A percentile compares a stretch with the other conserved stretches of the same genome.
Conservation (phyloP, 2,888 invertebrate genomes). For the Latrodectus elegans region DNA sequence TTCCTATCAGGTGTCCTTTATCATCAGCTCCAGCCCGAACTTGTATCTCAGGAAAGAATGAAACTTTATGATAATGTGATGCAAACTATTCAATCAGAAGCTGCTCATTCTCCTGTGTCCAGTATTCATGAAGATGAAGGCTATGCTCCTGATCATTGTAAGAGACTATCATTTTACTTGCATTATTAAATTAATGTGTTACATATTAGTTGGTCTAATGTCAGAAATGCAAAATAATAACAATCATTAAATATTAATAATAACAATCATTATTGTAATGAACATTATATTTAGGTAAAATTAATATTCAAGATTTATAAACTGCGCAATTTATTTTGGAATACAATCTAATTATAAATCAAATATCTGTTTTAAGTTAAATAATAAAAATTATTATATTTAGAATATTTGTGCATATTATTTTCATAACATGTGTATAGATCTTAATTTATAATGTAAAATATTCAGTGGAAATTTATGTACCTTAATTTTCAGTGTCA, state of each 20-base stretch:
- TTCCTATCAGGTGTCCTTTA: conserved; percentile 41
- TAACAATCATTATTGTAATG: too few relatives aligned
- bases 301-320: too few relatives aligned
- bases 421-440: not conserved
- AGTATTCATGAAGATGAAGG: conserved; percentile 69
- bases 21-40: conserved; percentile 59
- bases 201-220: too few relatives aligned
- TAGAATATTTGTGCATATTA: not conserved
- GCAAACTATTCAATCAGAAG: conserved; percentile 35
- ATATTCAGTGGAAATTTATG: not conserved
- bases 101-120: conserved; percentile 57
- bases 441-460: not conserved
- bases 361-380: not conserved
- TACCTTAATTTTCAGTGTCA: too few relatives aligned
- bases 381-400: not conserved
- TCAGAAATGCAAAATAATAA: too few relatives aligned
- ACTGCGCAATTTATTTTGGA: not conserved
- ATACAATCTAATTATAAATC: not conserved
- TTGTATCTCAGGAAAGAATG: conserved; percentile 39
- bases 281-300: too few relatives aligned
- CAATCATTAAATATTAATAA: too few relatives aligned
- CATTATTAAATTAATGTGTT: not conserved
- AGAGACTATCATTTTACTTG: conserved; percentile 2
- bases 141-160: conserved; percentile 67
- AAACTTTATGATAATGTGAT: conserved; percentile 57